Evolutionary conservation across 92 coral and sea anemone genomes (phyloP).

Genomic region (Porites rus): DNA sequence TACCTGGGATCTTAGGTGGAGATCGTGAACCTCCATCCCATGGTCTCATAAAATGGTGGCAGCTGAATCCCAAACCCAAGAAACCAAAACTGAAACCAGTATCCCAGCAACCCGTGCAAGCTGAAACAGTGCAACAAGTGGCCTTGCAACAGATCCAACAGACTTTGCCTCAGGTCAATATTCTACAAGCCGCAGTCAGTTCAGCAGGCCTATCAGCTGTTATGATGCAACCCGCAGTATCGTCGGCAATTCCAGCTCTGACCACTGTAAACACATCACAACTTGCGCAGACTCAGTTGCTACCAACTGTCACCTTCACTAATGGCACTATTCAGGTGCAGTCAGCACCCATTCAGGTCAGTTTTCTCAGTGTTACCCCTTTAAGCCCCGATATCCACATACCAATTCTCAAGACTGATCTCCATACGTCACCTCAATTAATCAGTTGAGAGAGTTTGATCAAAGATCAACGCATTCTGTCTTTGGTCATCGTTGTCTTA

Average conservation of each 20-base stretch:
- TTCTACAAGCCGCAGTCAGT: conserved; percentile 93
- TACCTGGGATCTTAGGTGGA: conserved; percentile 69
- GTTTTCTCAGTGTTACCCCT: neutral
- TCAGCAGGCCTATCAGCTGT: conserved; percentile 92
- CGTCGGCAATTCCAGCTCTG: conserved; percentile 79
- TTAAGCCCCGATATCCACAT: too few species aligned
- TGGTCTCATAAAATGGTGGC: conserved; percentile 99
- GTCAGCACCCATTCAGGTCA: conserved; percentile 58
- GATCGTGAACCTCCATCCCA: conserved; percentile 99
- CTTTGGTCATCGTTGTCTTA: too few species aligned
- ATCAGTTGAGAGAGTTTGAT: too few species aligned
- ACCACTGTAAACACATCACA: conserved; percentile 77
- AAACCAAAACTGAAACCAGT: conserved; percentile 86
- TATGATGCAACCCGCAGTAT: conserved; percentile 80
- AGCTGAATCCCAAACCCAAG: conserved; percentile 96
- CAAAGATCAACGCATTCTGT: too few species aligned
- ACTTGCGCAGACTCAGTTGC: conserved; percentile 80
- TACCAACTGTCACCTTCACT: conserved; percentile 77
- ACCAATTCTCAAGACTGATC: too few species aligned
- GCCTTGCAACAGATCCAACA: conserved; percentile 93
- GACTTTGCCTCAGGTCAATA: conserved; percentile 82
- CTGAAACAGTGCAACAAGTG: conserved; percentile 88
- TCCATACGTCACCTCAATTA: too few species aligned
- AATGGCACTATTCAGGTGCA: conserved; percentile 90
- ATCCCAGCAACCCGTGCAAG: conserved; percentile 68